Conservation (phyloP, 1,140 invertebrate genomes). For the Drosophila sp. region DNA sequence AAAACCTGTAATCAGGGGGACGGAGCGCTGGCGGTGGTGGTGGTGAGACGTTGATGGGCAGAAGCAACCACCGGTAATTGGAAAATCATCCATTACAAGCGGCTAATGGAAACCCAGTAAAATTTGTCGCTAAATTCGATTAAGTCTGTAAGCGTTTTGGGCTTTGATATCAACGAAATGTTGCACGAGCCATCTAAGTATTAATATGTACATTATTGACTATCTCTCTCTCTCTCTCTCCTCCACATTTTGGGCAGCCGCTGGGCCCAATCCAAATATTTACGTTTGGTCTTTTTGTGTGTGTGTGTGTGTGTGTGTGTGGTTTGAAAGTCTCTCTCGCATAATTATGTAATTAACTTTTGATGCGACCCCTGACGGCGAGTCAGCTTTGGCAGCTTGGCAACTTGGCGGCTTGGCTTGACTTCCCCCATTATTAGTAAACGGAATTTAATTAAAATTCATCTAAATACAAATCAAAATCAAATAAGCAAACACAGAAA, state of each 20-base stretch:
- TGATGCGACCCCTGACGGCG: neutral
- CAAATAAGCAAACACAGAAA: constrained; percentile 32
- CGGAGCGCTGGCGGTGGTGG: neutral
- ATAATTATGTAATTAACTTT: constrained; percentile 76
- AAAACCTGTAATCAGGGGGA: neutral
- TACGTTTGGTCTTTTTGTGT: constrained; percentile 23
- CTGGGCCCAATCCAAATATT: neutral
- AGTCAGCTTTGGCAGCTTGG: neutral
- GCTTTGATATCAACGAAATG: constrained; percentile 58
- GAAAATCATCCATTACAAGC: constrained; percentile 78
- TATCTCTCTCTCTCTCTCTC: neutral
- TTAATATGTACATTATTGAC: neutral
- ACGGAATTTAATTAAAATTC: constrained; percentile 73
- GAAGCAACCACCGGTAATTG: constrained; percentile 63
- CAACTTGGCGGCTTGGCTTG: constrained; percentile 2
- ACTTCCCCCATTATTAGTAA: constrained; percentile 46
- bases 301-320: neutral
- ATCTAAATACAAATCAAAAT: constrained; percentile 15
- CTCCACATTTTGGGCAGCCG: neutral
- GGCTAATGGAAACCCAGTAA: constrained; percentile 72
- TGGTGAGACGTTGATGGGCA: constrained; percentile 22
- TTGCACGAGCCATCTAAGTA: constrained; percentile 9
- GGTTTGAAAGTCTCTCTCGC: constrained; percentile 1
- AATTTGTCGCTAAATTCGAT: constrained; percentile 76
- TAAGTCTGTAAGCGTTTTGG: constrained; percentile 65